Conservation (phyloP, 2,113 vertebrate species). For the Lipophrys pholis region DNA sequence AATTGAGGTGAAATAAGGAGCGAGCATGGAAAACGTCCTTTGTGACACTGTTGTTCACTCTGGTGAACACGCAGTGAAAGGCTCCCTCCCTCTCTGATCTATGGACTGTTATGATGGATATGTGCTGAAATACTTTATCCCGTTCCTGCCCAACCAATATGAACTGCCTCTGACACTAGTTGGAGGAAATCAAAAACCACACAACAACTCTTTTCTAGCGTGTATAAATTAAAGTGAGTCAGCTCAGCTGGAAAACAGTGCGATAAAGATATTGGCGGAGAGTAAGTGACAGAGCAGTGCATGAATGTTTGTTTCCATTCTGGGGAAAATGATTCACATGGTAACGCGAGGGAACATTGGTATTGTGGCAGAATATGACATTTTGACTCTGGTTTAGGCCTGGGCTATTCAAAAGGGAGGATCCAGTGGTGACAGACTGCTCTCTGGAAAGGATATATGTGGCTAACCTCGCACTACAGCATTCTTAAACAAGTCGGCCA, state of each 20-base stretch:
- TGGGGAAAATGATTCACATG: constrained; percentile 56
- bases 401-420: constrained; percentile 36
- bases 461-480: constrained; percentile 46
- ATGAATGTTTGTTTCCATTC: neutral
- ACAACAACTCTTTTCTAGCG: constrained; percentile 33
- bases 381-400: constrained; percentile 38
- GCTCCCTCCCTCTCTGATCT: constrained; percentile 67
- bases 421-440: constrained; percentile 17
- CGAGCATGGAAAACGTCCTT: constrained; percentile 64
- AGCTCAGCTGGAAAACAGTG: constrained; percentile 7
- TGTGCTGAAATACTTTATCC: constrained; percentile 73
- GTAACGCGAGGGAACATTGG: constrained; percentile 12
- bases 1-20: constrained; percentile 69
- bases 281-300: neutral
- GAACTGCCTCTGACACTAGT: constrained; percentile 69
- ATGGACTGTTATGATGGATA: constrained; percentile 76
- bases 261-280: neutral
- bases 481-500: constrained; percentile 17
- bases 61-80: constrained; percentile 65
- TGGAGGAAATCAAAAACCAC: constrained; percentile 51
- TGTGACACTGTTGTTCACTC: constrained; percentile 67
- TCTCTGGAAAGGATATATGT: constrained; percentile 38
- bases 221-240: constrained; percentile 60
- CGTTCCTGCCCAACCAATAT: constrained; percentile 54
- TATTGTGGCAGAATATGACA: constrained; percentile 39